Evolutionary conservation across 2,888 invertebrate genomes (phyloP).

Genomic region (Drosophila atroscutellata): DNA sequence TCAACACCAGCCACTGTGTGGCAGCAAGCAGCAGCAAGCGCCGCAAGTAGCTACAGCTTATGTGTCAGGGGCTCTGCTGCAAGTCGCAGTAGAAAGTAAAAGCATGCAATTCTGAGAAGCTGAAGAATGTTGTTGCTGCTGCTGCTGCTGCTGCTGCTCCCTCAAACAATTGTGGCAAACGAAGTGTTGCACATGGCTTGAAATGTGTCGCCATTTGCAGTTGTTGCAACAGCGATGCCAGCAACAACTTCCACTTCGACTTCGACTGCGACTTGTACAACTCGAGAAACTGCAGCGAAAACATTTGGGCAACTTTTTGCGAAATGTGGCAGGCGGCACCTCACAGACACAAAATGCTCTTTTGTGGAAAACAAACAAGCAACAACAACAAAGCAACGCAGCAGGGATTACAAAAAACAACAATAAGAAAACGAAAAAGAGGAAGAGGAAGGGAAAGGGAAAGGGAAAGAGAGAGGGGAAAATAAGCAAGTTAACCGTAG

Average conservation of each 20-base stretch:
- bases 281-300: slow-evolving; percentile 44
- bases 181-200: slow-evolving; percentile 67
- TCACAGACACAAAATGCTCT: slow-evolving; percentile 67
- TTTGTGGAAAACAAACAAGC: slow-evolving; percentile 65
- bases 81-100: slow-evolving; percentile 34
- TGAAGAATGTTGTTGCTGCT: slow-evolving; percentile 20
- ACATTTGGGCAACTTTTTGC: slow-evolving; percentile 59
- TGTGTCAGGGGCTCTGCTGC: slow-evolving; percentile 19
- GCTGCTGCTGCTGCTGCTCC: slow-evolving; percentile 25
- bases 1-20: slow-evolving; percentile 47
- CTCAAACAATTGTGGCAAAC: slow-evolving; percentile 54
- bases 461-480: not conserved
- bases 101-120: slow-evolving; percentile 21
- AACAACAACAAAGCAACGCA: slow-evolving; percentile 30
- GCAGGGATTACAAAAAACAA: slow-evolving; percentile 16
- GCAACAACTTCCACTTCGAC: slow-evolving; percentile 1
- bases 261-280: slow-evolving; percentile 44
- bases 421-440: slow-evolving; percentile 10
- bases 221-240: slow-evolving; percentile 40
- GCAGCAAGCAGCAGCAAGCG: slow-evolving; percentile 11
- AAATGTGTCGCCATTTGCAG: slow-evolving; percentile 72
- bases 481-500: slow-evolving; percentile 66
- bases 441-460: not conserved
- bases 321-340: slow-evolving; percentile 73
- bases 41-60: slow-evolving; percentile 26